Evolutionary conservation across 2,113 vertebrate genomes (phyloP).

Genomic region (Colossoma macropomum): DNA sequence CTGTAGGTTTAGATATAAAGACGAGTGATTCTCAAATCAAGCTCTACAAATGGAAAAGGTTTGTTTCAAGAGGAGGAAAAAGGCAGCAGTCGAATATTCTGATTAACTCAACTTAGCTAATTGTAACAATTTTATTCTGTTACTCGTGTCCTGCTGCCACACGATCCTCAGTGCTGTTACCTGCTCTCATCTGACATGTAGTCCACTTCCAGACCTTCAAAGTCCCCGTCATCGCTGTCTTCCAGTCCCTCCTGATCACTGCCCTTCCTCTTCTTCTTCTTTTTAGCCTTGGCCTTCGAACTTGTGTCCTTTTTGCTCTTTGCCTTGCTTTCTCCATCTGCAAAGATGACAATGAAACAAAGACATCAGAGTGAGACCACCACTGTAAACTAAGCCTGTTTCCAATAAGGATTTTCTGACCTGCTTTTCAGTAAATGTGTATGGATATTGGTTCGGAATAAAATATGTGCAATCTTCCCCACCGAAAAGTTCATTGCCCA

Average conservation of each 20-base stretch:
- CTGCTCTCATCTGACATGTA: conserved; percentile 94
- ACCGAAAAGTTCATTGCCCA: too few relatives aligned
- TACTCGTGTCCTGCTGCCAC: not conserved
- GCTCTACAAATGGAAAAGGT: not conserved
- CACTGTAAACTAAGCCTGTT: too few relatives aligned
- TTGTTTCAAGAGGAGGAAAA: not conserved
- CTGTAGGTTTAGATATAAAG: not conserved
- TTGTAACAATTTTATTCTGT: too few relatives aligned
- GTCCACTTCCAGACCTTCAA: conserved; percentile 91
- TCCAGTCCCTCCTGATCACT: conserved; percentile 82
- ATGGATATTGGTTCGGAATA: too few relatives aligned
- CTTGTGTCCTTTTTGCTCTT: conserved; percentile 71
- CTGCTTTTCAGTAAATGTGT: too few relatives aligned
- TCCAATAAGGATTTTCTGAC: too few relatives aligned
- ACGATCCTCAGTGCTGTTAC: conserved; percentile 62
- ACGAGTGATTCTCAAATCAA: not conserved
- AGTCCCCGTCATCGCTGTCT: conserved; percentile 91
- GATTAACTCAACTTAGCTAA: too few relatives aligned
- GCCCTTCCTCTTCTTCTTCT: conserved; percentile 80
- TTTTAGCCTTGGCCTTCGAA: conserved; percentile 77
- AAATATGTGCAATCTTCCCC: too few relatives aligned
- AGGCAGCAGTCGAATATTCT: not conserved
- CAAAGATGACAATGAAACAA: not conserved
- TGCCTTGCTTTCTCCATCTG: conserved; percentile 74
- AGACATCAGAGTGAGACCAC: not conserved